Percentiles rank a stretch among this genome's conserved stretches.
Evolutionary conservation across 2,888 invertebrate genomes (phyloP).

Genomic region (Meandrusa payeni): DNA sequence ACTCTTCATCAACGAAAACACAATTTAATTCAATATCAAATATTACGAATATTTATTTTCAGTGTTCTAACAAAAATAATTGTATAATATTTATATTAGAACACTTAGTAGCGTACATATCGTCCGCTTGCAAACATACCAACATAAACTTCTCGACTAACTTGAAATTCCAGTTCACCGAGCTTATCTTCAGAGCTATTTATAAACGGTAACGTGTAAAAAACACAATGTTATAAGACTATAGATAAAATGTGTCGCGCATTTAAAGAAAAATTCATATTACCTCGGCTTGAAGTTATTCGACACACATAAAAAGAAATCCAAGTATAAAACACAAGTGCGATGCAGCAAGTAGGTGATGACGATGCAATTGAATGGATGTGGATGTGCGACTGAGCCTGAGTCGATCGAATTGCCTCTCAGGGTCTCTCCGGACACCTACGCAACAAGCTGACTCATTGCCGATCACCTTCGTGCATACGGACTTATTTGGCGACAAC

Average conservation of each 20-base stretch:
- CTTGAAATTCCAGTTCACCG: not conserved
- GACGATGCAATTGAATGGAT: conserved; percentile 28
- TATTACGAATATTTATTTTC: too few relatives aligned
- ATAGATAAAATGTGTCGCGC: not conserved
- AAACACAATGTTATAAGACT: not conserved
- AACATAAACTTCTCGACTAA: too few relatives aligned
- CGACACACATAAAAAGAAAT: conserved; percentile 1
- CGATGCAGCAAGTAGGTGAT: conserved; percentile 34
- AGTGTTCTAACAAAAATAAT: too few relatives aligned
- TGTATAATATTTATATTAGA: too few relatives aligned
- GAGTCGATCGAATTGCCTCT: conserved; percentile 37
- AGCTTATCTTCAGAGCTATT: not conserved
- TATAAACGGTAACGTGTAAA: not conserved
- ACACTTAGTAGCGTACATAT: too few relatives aligned
- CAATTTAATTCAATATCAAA: too few relatives aligned
- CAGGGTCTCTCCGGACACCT: conserved; percentile 56
- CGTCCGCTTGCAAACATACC: too few relatives aligned
- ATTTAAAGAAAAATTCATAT: too few relatives aligned
- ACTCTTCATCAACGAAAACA: too few relatives aligned
- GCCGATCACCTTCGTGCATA: conserved; percentile 71
- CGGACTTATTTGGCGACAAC: conserved; percentile 77
- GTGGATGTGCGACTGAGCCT: conserved; percentile 53
- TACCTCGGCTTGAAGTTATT: conserved; percentile 9
- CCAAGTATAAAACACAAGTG: conserved; percentile 27
- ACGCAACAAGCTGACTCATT: conserved; percentile 63